These are phyloP conservation scores for Pectinophora gossypiella DNA, from an alignment of 1,140 invertebrate species.

Conservation along the genomic window DNA sequence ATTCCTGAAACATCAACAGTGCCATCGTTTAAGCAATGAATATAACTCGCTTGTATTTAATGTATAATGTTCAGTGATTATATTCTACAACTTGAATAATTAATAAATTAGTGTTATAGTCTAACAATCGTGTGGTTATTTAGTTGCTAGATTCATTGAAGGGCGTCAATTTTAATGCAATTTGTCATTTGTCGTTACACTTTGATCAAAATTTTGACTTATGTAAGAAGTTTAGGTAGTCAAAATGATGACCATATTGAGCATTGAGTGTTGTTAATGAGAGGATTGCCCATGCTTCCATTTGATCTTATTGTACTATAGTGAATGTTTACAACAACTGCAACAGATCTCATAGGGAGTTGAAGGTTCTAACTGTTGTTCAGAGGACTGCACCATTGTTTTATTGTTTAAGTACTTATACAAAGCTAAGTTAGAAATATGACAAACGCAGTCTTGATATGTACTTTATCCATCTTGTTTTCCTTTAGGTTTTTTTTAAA, in stretches of 20 bases:
- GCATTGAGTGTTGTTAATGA: too few species aligned
- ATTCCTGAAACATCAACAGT: conserved; percentile 49
- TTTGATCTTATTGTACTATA: background rate
- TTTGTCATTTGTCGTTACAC: too few species aligned
- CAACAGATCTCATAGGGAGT: background rate
- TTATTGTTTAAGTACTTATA: background rate
- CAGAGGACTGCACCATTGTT: background rate
- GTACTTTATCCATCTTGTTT: too few species aligned
- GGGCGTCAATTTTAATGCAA: background rate
- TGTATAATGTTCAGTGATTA: background rate
- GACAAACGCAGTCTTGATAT: background rate
- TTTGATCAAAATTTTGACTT: conserved; percentile 32
- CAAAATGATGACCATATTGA: too few species aligned
- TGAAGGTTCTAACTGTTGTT: background rate
- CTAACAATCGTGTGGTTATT: background rate
- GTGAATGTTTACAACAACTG: background rate
- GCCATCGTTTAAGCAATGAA: conserved; percentile 38
- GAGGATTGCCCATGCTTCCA: conserved; percentile 8
- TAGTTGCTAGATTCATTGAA: background rate
- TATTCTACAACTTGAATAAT: too few species aligned
- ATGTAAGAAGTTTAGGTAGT: background rate
- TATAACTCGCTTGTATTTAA: conserved; percentile 3
- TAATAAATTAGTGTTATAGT: background rate
- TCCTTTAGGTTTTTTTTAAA: background rate
- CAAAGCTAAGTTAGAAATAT: background rate